Evolutionary conservation across 2,797 vertebrate species (phyloP), one percentile per base, ranked within the genome.

Genomic region (Coluber constrictor): DNA sequence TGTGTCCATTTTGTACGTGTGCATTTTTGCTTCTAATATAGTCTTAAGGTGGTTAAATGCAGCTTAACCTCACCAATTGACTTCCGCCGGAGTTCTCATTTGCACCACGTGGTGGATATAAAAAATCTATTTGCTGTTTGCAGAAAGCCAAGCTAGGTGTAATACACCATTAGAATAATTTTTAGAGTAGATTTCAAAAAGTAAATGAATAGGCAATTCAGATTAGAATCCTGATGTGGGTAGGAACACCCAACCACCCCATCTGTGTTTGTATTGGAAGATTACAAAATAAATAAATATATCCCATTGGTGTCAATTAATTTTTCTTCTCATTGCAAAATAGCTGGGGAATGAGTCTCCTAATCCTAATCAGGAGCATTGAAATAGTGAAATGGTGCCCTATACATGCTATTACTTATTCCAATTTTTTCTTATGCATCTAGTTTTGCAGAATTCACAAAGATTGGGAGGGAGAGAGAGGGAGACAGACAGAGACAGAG

Each of bases 1-100:
- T 92, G 86, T 91, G 91, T 93, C 93, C 95, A 94, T 93, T 94
- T 93, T 93, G 89, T 95, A 94, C 94, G 87, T 70, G 12, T 93
- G 91, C 94, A 95, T 91, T 92, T 94, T 95, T 92, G 94, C 92
- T 92, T 56, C 86, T 1, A 1, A 95, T 94, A 90, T 92, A 29
- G 90, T 92, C 86, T 95, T 95, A 37, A 47, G 63, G 95, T 57
- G 87, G 83, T 56, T 87, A 90, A 87, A 79, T 47, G 54, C 6
- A 57, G 20, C 37, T 91, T 54, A 90, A 70, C 43, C 63, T 87
- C 29, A 54, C 54, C 61, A 88, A 47, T 25, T 90, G 66, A 79
- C 79, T 88, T 88, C 32, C 63, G 25, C 23, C 70, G 54, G 54
- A 89, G 51, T 57, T 91, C 87, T 60, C n/a, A 32, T 56, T 86